Base-by-base conservation (phyloP, 2,888 invertebrate genomes). In the Lobophora halterata region DNA sequence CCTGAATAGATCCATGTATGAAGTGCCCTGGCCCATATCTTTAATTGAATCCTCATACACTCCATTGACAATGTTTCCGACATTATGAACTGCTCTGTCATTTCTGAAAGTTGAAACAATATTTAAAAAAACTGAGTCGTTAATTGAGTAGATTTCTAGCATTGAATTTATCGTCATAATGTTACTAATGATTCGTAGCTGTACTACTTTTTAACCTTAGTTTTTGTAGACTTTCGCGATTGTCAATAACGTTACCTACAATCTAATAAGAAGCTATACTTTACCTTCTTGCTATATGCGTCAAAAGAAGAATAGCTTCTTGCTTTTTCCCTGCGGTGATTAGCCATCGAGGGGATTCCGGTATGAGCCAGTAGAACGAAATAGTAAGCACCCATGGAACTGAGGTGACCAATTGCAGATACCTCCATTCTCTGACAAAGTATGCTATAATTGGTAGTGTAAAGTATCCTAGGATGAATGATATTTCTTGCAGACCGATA, bases 271-370 rank as follows among this genome's bases (percentile, higher is more conserved):
- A n/a, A n/a, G n/a, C n/a, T 13, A 17, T 3, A 25, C 3, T 66
- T 61, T 65, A 83, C 63, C 52, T 71, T 49, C 79, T 89, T 0
- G 93, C 93, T 4, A 92, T 93, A 37, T 86, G 82, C 31, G 89
- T 89, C n/a, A 95, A 71, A 1, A 93, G 73, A 16, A 76, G 65
- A 2, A 91, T 79, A 0, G 94, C 92, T 52, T 90, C 81, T 13
- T 90, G 89, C 34, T 89, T 86, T 44, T 86, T 88, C 0, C 93
- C 93, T 1, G 90, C 89, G 5, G 92, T 91, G 23, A 93, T 87
- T 4, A 95, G 79, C 94, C 94, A 95, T 34, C 95, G 88, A 0
- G 95, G 94, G 1, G 94, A 94, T 77, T 95, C 95, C 0, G 94
- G 94, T 34, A 94, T 77, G 3, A 93, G 61, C 90, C 92, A 93